Conservation (phyloP, 2,797 vertebrate genomes). For the Myotis pilosus region DNA sequence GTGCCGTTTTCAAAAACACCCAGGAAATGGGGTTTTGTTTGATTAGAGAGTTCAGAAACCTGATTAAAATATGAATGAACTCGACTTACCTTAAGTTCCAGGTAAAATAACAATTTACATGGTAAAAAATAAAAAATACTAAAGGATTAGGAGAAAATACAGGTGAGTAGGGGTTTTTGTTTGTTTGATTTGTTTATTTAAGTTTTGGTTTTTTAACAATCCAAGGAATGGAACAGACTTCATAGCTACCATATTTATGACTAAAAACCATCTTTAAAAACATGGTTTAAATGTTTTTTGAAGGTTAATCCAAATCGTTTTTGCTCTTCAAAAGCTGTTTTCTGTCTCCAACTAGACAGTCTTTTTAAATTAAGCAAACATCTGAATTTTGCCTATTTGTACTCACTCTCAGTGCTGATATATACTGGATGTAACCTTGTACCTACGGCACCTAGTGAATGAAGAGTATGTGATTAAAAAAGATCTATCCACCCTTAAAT, state of each 20-base stretch:
- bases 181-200: background rate
- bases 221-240: background rate
- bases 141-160: background rate
- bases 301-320: background rate
- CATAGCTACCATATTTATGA: background rate
- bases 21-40: background rate
- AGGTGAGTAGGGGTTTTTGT: background rate
- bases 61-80: background rate
- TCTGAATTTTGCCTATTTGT: slow-evolving; percentile 30
- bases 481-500: slow-evolving; percentile 28
- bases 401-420: background rate
- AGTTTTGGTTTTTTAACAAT: background rate
- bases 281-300: background rate
- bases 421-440: background rate
- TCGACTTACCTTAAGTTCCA: background rate
- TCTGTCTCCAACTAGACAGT: background rate
- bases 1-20: background rate
- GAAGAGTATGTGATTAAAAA: background rate
- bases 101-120: background rate
- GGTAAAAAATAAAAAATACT: slow-evolving; percentile 21
- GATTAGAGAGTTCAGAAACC: background rate
- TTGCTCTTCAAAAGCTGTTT: slow-evolving; percentile 14
- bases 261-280: slow-evolving; percentile 9
- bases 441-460: background rate
- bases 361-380: slow-evolving; percentile 43